Evolutionary conservation across 1,140 invertebrate genomes (phyloP), one percentile per base, ranked within the genome.

Genomic region (Drosophila micromelanica): DNA sequence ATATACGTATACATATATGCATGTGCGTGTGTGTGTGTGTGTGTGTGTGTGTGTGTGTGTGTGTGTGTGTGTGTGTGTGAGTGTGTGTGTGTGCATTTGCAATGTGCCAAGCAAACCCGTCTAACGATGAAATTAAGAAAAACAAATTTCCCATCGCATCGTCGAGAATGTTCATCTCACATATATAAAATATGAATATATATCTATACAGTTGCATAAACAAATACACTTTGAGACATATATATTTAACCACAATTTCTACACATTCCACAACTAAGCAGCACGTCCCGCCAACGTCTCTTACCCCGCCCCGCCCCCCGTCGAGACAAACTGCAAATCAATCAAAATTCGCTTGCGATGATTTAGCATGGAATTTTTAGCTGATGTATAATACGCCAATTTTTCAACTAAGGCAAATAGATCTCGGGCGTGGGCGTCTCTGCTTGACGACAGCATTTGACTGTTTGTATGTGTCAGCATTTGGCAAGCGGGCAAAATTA

Each of bases 321-420:
- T 27, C 23, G 23, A 35, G 12, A 63, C 62, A 73, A 72, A 64
- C 60, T 71, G 61, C 71, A 78, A 87, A 86, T 86, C 81, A 87
- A 86, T 86, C 81, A 86, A 87, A 87, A 75, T 87, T 87, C 69
- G 40, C 70, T 62, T 35, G 60, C 67, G 75, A 76, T 87, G 81
- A 87, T 86, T 86, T 86, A 85, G 59, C 75, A 78, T 78, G 78
- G 78, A 81, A 87, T 87, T 81, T 69, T 78, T 87, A 49, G 64
- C 43, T 54, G 56, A 69, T 73, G 82, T 77, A 56, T 78, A 79
- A 85, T 84, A 76, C 61, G 64, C 62, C 63, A 81, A 87, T 86
- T 86, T 81, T 65, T 86, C 81, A 87, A 64, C 52, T 72, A 46
- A 73, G 70, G 70, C 81, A 86, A 85, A 87, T 80, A 64, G 78